These are phyloP conservation scores for Drosophila ficusphila DNA, from an alignment of 1,140 invertebrate genomes.

Conservation along the genomic window DNA sequence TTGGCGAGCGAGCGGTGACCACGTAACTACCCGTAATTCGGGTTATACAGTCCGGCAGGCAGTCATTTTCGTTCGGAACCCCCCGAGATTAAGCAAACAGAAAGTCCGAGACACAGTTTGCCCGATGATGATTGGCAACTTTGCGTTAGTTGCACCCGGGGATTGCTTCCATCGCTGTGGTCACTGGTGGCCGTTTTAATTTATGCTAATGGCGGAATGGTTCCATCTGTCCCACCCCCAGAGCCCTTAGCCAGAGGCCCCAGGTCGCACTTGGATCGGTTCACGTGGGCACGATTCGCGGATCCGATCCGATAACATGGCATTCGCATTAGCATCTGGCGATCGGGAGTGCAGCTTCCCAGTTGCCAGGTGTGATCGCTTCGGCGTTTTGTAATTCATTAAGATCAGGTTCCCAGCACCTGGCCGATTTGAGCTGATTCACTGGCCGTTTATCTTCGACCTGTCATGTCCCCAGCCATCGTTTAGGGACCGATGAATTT, in stretches of 20 bases:
- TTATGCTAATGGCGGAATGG: conserved; percentile 12
- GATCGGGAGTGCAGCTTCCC: background rate
- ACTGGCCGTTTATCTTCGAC: background rate
- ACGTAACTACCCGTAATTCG: conserved; percentile 75
- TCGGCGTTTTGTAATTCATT: conserved; percentile 2
- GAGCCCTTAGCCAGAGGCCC: background rate
- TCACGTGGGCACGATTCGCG: conserved; percentile 42
- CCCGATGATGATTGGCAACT: conserved; percentile 14
- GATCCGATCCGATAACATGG: background rate
- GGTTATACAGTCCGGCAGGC: conserved; percentile 43
- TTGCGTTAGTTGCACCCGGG: background rate
- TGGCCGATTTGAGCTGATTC: conserved; percentile 7
- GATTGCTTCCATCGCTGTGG: background rate
- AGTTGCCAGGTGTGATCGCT: conserved; percentile 34
- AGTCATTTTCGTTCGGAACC: conserved; percentile 17
- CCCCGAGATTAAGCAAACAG: conserved; percentile 4
- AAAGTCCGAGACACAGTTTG: background rate
- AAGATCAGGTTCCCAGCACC: conserved; percentile 2
- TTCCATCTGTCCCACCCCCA: background rate
- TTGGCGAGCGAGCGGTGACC: conserved; percentile 45
- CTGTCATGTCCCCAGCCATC: background rate
- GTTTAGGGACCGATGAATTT: no score
- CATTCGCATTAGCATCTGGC: conserved; percentile 21
- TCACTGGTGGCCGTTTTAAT: conserved; percentile 8
- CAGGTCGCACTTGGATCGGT: background rate